Evolutionary conservation across 2,888 invertebrate species (phyloP).

Genomic region (Drosophila putrida): DNA sequence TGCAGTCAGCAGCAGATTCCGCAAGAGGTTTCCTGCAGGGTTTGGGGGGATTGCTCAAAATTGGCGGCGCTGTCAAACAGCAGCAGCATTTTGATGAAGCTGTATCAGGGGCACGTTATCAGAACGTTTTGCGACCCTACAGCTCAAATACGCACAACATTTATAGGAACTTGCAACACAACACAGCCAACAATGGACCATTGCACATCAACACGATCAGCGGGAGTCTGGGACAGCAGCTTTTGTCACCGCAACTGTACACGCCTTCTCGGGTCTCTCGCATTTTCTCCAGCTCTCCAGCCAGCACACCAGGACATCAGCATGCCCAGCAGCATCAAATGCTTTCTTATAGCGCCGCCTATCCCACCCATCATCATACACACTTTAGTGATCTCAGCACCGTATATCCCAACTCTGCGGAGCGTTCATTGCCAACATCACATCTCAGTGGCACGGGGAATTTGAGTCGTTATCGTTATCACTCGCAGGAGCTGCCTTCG

Average conservation of each 20-base stretch:
- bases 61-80: slow-evolving; percentile 65
- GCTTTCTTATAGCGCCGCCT: slow-evolving; percentile 42
- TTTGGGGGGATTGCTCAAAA: slow-evolving; percentile 81
- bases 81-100: slow-evolving; percentile 48
- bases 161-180: slow-evolving; percentile 77
- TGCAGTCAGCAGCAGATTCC: slow-evolving; percentile 88
- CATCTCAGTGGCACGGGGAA: slow-evolving; percentile 88
- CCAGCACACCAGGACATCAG: slow-evolving; percentile 86
- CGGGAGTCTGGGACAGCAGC: slow-evolving; percentile 66
- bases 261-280: slow-evolving; percentile 86
- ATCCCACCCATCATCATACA: slow-evolving; percentile 65
- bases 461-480: slow-evolving; percentile 86
- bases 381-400: slow-evolving; percentile 95
- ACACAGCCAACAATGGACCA: slow-evolving; percentile 83
- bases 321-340: slow-evolving; percentile 64
- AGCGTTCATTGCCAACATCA: slow-evolving; percentile 91
- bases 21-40: slow-evolving; percentile 87
- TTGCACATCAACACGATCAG: slow-evolving; percentile 85
- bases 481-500: slow-evolving; percentile 91
- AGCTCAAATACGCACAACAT: slow-evolving; percentile 50
- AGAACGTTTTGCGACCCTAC: slow-evolving; percentile 79
- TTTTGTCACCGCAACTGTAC: slow-evolving; percentile 81
- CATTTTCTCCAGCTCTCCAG: slow-evolving; percentile 89
- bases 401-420: slow-evolving; percentile 92
- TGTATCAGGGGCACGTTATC: slow-evolving; percentile 78